A percentile compares a stretch with the other conserved stretches of the same genome.
Conservation (phyloP, 23 tunicate species). For the Diplosoma virens region DNA sequence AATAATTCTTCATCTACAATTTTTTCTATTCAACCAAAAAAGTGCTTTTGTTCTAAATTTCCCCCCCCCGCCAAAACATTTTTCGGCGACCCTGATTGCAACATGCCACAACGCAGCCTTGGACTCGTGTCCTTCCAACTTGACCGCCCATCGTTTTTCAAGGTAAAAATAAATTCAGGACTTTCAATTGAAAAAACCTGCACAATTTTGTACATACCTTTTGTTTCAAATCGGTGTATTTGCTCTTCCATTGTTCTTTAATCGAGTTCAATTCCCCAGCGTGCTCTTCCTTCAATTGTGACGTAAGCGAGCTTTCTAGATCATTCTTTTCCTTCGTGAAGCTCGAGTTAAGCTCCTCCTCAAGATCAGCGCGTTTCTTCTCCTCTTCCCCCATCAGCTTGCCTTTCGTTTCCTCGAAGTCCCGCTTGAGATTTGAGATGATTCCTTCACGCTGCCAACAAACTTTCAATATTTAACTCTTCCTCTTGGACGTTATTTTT, state of each 20-base stretch:
- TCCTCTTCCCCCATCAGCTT: conserved; percentile 13
- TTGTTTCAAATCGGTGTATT: conserved; percentile 59
- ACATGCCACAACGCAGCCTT: neutral
- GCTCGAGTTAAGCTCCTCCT: neutral
- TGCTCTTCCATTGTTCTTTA: conserved; percentile 46
- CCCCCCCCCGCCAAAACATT: too few species aligned
- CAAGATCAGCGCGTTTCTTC: neutral
- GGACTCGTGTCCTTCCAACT: neutral
- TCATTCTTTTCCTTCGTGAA: conserved; percentile 9
- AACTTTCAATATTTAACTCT: too few species aligned
- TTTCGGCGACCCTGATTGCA: too few species aligned
- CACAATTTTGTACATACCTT: too few species aligned
- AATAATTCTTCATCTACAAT: too few species aligned
- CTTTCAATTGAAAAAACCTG: neutral
- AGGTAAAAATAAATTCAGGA: neutral
- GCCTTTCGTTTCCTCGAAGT: conserved; percentile 16
- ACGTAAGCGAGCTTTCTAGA: conserved; percentile 9
- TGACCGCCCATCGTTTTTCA: neutral
- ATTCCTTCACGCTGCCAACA: conserved; percentile 34
- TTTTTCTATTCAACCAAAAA: too few species aligned
- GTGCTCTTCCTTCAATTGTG: conserved; percentile 13
- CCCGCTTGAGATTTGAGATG: conserved; percentile 3
- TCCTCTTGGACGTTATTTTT: too few species aligned
- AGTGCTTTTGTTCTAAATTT: too few species aligned
- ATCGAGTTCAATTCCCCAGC: conserved; percentile 14